Evolutionary conservation across 2,113 vertebrate species (phyloP).

Genomic region (Notechis scutatus): DNA sequence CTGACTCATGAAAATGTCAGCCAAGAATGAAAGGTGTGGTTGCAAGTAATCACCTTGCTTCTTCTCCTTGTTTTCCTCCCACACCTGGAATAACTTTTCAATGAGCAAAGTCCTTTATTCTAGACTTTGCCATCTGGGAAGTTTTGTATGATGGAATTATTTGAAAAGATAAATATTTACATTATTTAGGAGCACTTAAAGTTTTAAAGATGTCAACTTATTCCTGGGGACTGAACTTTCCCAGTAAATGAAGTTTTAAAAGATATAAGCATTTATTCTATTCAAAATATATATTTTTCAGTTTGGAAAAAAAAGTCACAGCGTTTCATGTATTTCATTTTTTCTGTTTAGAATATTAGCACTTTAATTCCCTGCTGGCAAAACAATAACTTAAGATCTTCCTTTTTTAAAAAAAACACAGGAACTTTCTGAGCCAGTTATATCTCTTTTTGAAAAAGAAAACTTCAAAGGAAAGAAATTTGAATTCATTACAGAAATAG

Average conservation of each 20-base stretch:
- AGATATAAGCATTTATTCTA: background rate
- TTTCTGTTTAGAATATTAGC: background rate
- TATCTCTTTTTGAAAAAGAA: conserved; percentile 82
- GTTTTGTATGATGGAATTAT: background rate
- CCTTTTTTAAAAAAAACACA: conserved; percentile 57
- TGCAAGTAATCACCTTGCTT: conserved; percentile 32
- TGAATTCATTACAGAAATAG: conserved; percentile 67
- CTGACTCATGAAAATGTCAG: conserved; percentile 19
- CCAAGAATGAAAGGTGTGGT: conserved; percentile 22
- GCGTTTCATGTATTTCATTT: background rate
- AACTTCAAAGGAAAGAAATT: conserved; percentile 84
- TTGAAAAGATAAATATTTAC: background rate
- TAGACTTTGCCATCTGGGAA: conserved; percentile 20
- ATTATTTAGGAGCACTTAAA: background rate
- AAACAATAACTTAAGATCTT: conserved; percentile 4
- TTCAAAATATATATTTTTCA: background rate
- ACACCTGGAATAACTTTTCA: conserved; percentile 36
- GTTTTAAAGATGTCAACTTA: background rate
- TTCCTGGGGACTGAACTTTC: background rate
- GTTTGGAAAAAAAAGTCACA: background rate
- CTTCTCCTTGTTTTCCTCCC: conserved; percentile 30
- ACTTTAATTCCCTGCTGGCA: background rate
- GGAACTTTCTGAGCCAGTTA: conserved; percentile 87
- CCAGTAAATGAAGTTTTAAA: background rate
- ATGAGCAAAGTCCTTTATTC: conserved; percentile 10